phyloP scores from a whole-genome alignment of 2,888 invertebrate genomes.

The Melanostoma scalare region DNA sequence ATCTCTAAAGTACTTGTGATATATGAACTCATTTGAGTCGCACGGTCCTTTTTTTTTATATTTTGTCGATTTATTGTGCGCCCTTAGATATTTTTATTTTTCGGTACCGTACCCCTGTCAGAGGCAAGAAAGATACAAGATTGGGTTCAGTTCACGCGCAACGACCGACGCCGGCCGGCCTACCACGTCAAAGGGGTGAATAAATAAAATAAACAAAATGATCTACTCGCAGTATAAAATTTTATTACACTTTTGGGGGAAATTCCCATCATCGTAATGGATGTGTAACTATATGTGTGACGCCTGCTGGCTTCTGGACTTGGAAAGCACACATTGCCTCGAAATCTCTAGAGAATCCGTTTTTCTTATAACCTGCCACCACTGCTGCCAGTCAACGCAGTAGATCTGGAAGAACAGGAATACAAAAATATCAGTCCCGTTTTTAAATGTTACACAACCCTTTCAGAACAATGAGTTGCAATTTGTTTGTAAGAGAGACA shows the following conservation, averaged over 20 bases:
- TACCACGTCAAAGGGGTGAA: constrained; percentile 62
- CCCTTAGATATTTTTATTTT: constrained; percentile 48
- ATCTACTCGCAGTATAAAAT: constrained; percentile 51
- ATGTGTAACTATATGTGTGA: constrained; percentile 48
- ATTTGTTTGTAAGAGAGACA: not conserved
- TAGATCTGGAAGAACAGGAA: too few relatives aligned
- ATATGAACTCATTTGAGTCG: constrained; percentile 70
- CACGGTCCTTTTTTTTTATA: constrained; percentile 56
- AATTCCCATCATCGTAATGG: constrained; percentile 71
- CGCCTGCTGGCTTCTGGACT: constrained; percentile 64
- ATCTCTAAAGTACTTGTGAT: constrained; percentile 58
- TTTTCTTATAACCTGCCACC: not conserved
- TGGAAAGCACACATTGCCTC: constrained; percentile 15
- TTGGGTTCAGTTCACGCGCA: constrained; percentile 33
- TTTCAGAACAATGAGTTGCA: constrained; percentile 5
- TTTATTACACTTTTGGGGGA: constrained; percentile 70
- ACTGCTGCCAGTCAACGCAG: too few relatives aligned
- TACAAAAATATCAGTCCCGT: too few relatives aligned
- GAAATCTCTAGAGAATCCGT: not conserved
- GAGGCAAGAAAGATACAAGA: constrained; percentile 25
- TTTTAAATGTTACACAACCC: constrained; percentile 14
- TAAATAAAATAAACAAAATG: constrained; percentile 70
- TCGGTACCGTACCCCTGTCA: constrained; percentile 32
- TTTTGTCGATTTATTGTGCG: constrained; percentile 65
- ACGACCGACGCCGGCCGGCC: not conserved